Evolutionary conservation across 2,888 invertebrate genomes (phyloP).

Genomic region (Entomobrya multifasciata): DNA sequence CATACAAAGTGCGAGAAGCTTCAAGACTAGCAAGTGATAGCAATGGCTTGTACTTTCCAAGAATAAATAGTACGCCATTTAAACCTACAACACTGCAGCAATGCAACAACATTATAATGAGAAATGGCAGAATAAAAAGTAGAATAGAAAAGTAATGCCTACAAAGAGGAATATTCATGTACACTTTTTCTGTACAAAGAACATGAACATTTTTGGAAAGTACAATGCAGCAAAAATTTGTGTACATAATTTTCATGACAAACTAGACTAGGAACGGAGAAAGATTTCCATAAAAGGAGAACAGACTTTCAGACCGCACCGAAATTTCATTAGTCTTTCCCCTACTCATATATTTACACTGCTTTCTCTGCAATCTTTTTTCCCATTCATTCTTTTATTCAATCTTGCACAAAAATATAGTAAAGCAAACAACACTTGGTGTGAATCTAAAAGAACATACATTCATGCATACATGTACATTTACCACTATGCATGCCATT

Average conservation of each 20-base stretch:
- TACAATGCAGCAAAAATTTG: background rate
- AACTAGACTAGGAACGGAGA: constrained; percentile 12
- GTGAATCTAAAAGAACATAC: too few relatives aligned
- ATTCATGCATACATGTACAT: too few relatives aligned
- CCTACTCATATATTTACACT: constrained; percentile 6
- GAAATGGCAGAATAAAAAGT: constrained; percentile 20
- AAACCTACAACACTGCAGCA: background rate
- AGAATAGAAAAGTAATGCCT: constrained; percentile 19
- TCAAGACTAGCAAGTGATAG: constrained; percentile 18
- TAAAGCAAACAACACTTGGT: too few relatives aligned
- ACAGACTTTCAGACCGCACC: constrained; percentile 18
- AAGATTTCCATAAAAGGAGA: constrained; percentile 29
- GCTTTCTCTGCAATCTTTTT: constrained; percentile 24
- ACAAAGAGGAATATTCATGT: constrained; percentile 18
- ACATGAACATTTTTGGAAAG: background rate
- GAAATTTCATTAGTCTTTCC: constrained; percentile 50
- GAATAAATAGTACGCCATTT: background rate
- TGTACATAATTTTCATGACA: constrained; percentile 18
- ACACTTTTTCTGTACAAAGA: too few relatives aligned
- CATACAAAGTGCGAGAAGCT: constrained; percentile 34
- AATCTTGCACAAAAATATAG: background rate
- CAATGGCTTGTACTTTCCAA: background rate
- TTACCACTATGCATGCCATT: too few relatives aligned
- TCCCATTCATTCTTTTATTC: constrained; percentile 5
- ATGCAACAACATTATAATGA: constrained; percentile 4